Evolutionary conservation across 2,888 invertebrate genomes (phyloP).

Genomic region (Cylloceria caligata): DNA sequence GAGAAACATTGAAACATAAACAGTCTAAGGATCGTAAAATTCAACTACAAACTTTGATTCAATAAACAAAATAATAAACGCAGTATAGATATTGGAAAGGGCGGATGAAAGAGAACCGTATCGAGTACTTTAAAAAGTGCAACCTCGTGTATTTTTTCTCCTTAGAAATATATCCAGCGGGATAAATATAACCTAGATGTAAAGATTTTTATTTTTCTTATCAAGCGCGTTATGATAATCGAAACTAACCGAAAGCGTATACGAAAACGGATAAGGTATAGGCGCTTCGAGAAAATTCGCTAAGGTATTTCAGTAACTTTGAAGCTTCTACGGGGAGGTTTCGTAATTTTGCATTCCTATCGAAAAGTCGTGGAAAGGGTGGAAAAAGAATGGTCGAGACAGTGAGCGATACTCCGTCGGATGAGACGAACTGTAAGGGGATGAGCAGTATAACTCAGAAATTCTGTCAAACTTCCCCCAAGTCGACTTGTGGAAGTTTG

Average conservation of each 20-base stretch:
- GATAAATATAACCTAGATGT: neutral
- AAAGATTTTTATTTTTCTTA: too few relatives aligned
- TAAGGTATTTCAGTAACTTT: neutral
- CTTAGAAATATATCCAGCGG: neutral
- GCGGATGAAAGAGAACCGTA: neutral
- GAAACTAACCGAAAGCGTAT: too few relatives aligned
- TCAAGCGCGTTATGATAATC: too few relatives aligned
- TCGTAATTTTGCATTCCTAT: slow-evolving; percentile 1
- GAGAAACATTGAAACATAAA: slow-evolving; percentile 47
- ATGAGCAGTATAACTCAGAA: neutral
- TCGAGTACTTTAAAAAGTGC: neutral
- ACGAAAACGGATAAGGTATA: neutral
- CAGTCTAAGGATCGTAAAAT: neutral
- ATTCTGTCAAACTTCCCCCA: neutral
- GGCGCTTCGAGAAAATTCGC: neutral
- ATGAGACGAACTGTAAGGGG: neutral
- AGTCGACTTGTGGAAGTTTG: neutral
- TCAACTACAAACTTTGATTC: neutral
- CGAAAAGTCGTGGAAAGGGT: neutral
- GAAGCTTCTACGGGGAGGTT: neutral
- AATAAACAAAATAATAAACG: neutral
- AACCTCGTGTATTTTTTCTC: neutral
- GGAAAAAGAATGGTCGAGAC: neutral
- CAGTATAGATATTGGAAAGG: neutral
- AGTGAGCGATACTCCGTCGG: neutral